Evolutionary conservation across 2,797 vertebrate genomes (phyloP).

Genomic region (Fringilla coelebs): DNA sequence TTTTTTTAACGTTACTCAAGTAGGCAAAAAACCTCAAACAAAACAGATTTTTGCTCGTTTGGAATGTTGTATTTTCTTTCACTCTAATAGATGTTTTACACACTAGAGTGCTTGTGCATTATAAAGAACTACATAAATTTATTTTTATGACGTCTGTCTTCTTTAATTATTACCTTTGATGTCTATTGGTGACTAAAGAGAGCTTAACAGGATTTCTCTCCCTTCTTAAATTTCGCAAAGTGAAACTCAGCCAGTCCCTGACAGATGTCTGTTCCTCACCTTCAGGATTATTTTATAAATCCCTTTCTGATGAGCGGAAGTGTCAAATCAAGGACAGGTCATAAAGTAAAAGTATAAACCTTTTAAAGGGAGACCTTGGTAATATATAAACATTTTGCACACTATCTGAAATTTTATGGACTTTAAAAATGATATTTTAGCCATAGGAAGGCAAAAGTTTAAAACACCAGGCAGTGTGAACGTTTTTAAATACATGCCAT

Average conservation of each 20-base stretch:
- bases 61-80: slow-evolving; percentile 74
- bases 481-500: slow-evolving; percentile 33
- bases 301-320: slow-evolving; percentile 85
- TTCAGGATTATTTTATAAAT: slow-evolving; percentile 88
- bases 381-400: slow-evolving; percentile 84
- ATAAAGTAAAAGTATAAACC: slow-evolving; percentile 87
- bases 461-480: slow-evolving; percentile 51
- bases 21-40: slow-evolving; percentile 72
- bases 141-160: slow-evolving; percentile 84
- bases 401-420: slow-evolving; percentile 82
- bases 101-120: slow-evolving; percentile 75
- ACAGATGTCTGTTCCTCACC: slow-evolving; percentile 82
- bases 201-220: slow-evolving; percentile 84
- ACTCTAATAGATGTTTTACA: slow-evolving; percentile 76
- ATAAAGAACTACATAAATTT: slow-evolving; percentile 83
- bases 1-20: slow-evolving; percentile 30
- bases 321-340: slow-evolving; percentile 86
- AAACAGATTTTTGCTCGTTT: slow-evolving; percentile 58
- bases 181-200: slow-evolving; percentile 86
- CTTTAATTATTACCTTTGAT: slow-evolving; percentile 89
- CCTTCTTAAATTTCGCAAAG: slow-evolving; percentile 83
- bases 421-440: slow-evolving; percentile 78
- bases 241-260: slow-evolving; percentile 80
- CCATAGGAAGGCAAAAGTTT: slow-evolving; percentile 74
- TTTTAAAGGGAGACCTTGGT: slow-evolving; percentile 83